Conservation (phyloP, 1,140 invertebrate species). For the Macrobrachium nipponense region DNA sequence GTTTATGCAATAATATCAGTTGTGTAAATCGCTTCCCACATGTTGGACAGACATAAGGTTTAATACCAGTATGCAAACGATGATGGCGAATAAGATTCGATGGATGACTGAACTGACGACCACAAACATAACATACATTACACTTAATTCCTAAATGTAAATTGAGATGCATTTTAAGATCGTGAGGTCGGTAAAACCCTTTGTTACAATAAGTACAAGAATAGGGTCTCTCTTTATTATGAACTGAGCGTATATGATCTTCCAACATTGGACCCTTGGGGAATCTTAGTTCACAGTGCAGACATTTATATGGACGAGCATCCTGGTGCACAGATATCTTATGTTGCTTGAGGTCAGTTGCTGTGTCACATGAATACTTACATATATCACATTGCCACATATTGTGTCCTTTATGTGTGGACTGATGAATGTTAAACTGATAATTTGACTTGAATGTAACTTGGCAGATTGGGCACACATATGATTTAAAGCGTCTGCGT, state of each 20-base stretch:
- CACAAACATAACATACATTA: slow-evolving; percentile 70
- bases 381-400: slow-evolving; percentile 51
- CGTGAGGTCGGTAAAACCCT: slow-evolving; percentile 65
- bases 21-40: slow-evolving; percentile 70
- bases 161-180: slow-evolving; percentile 70
- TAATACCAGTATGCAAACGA: slow-evolving; percentile 70
- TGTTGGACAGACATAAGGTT: slow-evolving; percentile 70
- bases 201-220: slow-evolving; percentile 64
- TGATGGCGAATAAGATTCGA: slow-evolving; percentile 71
- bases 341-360: slow-evolving; percentile 35
- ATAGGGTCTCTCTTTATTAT: slow-evolving; percentile 54
- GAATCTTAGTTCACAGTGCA: slow-evolving; percentile 51
- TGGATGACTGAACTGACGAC: slow-evolving; percentile 70
- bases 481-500: slow-evolving; percentile 23
- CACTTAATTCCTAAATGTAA: slow-evolving; percentile 70
- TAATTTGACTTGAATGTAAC: slow-evolving; percentile 28
- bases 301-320: slow-evolving; percentile 47
- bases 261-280: slow-evolving; percentile 47
- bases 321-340: slow-evolving; percentile 30
- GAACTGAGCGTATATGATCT: slow-evolving; percentile 56
- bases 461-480: slow-evolving; percentile 49
- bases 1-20: slow-evolving; percentile 52
- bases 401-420: slow-evolving; percentile 25
- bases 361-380: slow-evolving; percentile 31
- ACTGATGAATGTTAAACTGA: slow-evolving; percentile 46